Evolutionary conservation across 2,888 invertebrate genomes (phyloP), one percentile per base, ranked within the genome.

Genomic region (Hypomecis punctinalis): DNA sequence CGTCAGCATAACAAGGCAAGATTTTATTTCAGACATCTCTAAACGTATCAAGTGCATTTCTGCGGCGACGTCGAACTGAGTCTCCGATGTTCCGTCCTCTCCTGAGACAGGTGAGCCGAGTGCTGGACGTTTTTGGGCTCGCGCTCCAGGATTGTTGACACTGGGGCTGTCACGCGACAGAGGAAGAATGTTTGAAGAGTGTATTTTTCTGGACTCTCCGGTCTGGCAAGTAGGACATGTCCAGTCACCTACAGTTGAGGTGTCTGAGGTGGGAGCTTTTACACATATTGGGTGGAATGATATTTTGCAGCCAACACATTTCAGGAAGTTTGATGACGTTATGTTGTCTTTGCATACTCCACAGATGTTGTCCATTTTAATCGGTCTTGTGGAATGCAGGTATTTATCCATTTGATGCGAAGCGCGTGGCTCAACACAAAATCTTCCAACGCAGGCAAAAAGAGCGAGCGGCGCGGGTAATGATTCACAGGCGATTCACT

Each of bases 11-110:
- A 13, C 1, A 3, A 45, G 13, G 6, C 13, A 45, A 2, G 45
- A 45, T 13, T 45, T 45, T 9, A 54, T 54, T 11, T 54, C 56
- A 0, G 56, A 46, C 37, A 56, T 46, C 4, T 46, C 46, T n/a
- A 23, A 4, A 13, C 46, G 46, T 46, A 56, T 1, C 3, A 56
- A 36, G 7, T 47, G 56, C 37, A 56, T 8, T 35, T 56, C 56
- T 0, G 56, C 6, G 6, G 46, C 47, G 5, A 56, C 23, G n/a
- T 56, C 56, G 1, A 39, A 36, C 23, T 23, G 23, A 4, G 23
- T 0, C 23, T 46, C 37, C 0, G 39, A 46, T 7, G 6, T 0
- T 7, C 33, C 9, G 0, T 33, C 47, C 4, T 6, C 13, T 5
- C 11, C 0, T 11, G 43, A 10, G 0, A 7, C 7, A 3, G 56